Evolutionary conservation across 2,797 vertebrate species (phyloP), one percentile per base, ranked within the genome.

Genomic region (Podarcis siculus): DNA sequence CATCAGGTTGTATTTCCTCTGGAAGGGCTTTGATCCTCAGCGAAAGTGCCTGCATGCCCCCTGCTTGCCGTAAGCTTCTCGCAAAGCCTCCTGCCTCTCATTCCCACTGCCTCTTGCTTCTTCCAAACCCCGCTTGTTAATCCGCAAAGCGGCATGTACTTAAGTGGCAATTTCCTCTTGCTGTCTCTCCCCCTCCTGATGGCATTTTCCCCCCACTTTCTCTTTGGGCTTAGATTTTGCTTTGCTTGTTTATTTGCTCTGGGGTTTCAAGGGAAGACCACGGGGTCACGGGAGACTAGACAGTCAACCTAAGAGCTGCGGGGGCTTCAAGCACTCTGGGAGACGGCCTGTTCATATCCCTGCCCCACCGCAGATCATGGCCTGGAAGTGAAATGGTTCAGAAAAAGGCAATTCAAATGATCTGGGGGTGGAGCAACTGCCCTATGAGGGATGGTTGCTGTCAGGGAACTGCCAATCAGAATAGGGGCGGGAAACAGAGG

Each of bases 141-240:
- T 85, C 83, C 17, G 6, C 55, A 76, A 85, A 64, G 72, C 83
- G 27, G 49, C n/a, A 9, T 37, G 71, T 6, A 49, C 64, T 76
- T 85, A 85, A 76, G 83, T 61, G 83, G 83, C 72, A 76, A 76
- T 76, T 85, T 85, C 83, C 35, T 85, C 35, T 55, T 55, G 35
- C 72, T 85, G 55, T 72, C 72, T 85, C 69, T 73, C 32, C 55
- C 61, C 72, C 27, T 85, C 49, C 49, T 61, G 49, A 19, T 37
- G 55, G 83, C 71, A 76, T 39, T 64, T 0, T n/a, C 23, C 49
- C 49, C 45, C 45, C 12, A 10, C 12, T 55, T 55, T 55, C 13
- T 55, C 15, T 55, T 15, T 19, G 30, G 71, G 72, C 58, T 76
- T 3, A 49, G n/a, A 2, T 49, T 45, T 10, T 32, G 19, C 72